Conservation (phyloP, 1,140 invertebrate species). For the Periplaneta americana region DNA sequence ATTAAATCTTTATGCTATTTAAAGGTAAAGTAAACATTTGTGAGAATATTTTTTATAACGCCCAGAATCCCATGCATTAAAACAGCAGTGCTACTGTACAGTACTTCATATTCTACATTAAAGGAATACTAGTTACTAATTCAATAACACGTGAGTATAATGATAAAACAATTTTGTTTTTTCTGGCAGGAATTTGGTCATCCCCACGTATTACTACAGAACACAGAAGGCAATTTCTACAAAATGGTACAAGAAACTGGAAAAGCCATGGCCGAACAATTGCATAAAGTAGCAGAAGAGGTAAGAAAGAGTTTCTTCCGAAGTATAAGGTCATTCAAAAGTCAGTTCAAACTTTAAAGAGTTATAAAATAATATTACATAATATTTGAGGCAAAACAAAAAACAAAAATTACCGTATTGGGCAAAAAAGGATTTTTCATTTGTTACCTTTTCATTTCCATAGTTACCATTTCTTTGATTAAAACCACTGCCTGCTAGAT, state of each 20-base stretch:
- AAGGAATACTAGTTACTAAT: too few species aligned
- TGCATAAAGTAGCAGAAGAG: constrained; percentile 2
- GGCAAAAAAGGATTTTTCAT: background rate
- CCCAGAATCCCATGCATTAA: too few species aligned
- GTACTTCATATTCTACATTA: too few species aligned
- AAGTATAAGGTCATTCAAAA: background rate
- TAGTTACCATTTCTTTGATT: too few species aligned
- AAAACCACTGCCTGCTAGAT: too few species aligned
- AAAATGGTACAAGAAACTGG: constrained; percentile 63
- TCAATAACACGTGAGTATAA: too few species aligned
- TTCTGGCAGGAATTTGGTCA: constrained; percentile 47
- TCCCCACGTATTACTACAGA: constrained; percentile 53
- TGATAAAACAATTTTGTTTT: too few species aligned
- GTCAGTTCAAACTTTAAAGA: background rate
- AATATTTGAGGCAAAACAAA: background rate
- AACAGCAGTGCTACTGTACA: too few species aligned
- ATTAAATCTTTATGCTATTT: too few species aligned
- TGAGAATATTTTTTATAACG: too few species aligned
- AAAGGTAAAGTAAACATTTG: too few species aligned
- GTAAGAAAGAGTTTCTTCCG: background rate
- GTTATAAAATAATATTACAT: background rate
- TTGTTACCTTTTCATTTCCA: too few species aligned
- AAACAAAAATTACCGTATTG: background rate
- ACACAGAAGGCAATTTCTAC: constrained; percentile 50
- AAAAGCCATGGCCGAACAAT: constrained; percentile 46